Evolutionary conservation across 2,888 invertebrate genomes (phyloP), one percentile per base, ranked within the genome.

Genomic region (Patella ulyssiponensis): DNA sequence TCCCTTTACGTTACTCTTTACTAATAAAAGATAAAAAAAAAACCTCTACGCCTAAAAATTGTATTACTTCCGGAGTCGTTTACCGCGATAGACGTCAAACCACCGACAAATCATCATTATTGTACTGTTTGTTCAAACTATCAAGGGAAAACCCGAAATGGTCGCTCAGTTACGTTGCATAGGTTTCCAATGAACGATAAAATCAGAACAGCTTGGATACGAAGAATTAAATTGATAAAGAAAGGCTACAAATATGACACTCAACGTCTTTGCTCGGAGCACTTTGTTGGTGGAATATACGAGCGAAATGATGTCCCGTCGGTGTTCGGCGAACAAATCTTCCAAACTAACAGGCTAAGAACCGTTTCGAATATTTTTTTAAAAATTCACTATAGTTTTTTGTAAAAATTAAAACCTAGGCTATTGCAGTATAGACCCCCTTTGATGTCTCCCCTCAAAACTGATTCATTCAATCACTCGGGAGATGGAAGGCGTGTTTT

Each of bases 111-210:
- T 17, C 58, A 14, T n/a, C 17, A 58, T 58, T 58, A 58, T 58
- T 58, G 58, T 58, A 58, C 58, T 17, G 58, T 58, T 11, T 58
- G 58, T 20, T 58, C 58, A 58, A 17, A 58, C 14, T 58, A 58
- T 58, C 58, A 14, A 58, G 58, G 58, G 58, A 58, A 58, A 58
- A 20, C 4, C 17, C 17, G 4, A 58, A 58, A 58, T 58, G 58
- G 58, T n/a, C 58, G 58, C 58, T n/a, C 20, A n/a, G 58, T 58
- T 58, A n/a, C 58, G 17, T 58, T 58, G 58, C 58, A 58, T 58
- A 58, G 58, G 58, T 58, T 58, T 58, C 58, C 7, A 5, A 58
- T 58, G 58, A 58, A 58, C 20, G 58, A 58, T n/a, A 58, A 58
- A 20, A 20, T 58, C n/a, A 58, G 20, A 17, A 58, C 17, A n/a